Base-by-base conservation (phyloP, 1,140 invertebrate species). In the Choristoneura fumiferana region DNA sequence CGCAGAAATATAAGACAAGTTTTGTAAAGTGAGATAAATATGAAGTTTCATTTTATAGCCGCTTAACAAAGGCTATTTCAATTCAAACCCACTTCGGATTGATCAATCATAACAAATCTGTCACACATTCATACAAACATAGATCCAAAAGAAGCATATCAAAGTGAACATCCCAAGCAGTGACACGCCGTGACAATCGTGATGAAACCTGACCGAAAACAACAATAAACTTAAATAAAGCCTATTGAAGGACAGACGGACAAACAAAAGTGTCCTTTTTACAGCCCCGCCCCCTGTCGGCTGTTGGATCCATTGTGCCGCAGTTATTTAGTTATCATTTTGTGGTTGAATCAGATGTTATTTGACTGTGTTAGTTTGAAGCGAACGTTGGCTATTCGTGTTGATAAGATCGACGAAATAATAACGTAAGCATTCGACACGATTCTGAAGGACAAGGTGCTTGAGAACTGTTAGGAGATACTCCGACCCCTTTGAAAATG, bases 341-440 rank as follows among this genome's bases (percentile, higher is more conserved):
- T 12, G 22, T 18, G 22, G 43, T 18, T 49, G 43, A 8, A 22
- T 49, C 22, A 18, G 43, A 17, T 49, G 43, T 49, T 49, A 2
- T 6, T 33, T 43, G 40, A 43, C n/a, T 18, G 40, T 15, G 8
- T 8, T 15, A 8, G 8, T 15, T 1, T 43, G 15, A 3, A 43
- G 40, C 4, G 12, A 12, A 13, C 10, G 10, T 13, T n/a, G 37
- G 10, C 10, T 49, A 49, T 49, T 49, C 22, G 22, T 49, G 43
- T 29, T 29, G 43, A 49, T 49, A 49, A 49, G 18, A 49, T 13
- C 43, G n/a, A 6, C 3, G 22, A n/a, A 49, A 49, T 49, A n/a
- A n/a, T n/a, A n/a, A 29, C 22, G 22, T 29, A 3, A 29, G 22
- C 22, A 2, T 2, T 29, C 22, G 6, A 2, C 2, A 29, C 2